A percentile compares a stretch with the other conserved stretches of the same genome.
These are phyloP conservation scores for Philopotamus ludificatus DNA, from an alignment of 1,140 invertebrate species.

Conservation along the genomic window DNA sequence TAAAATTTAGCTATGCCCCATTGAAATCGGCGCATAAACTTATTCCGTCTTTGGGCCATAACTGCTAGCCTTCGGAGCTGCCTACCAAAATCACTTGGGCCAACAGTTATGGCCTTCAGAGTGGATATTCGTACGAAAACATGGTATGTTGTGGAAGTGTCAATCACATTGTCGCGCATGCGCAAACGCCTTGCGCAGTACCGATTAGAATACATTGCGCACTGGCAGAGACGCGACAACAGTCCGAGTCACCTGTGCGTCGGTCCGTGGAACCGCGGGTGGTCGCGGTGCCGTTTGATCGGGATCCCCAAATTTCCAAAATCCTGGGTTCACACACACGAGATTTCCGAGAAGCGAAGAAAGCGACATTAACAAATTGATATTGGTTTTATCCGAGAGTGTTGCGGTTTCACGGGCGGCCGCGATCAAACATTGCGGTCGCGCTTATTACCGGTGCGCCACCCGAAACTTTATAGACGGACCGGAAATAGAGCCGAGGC, in stretches of 20 bases:
- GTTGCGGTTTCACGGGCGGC: neutral
- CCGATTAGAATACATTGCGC: no score
- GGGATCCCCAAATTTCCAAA: neutral
- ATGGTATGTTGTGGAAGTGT: no score
- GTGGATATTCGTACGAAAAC: no score
- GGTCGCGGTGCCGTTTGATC: neutral
- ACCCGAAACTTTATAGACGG: neutral
- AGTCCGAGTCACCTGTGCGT: neutral
- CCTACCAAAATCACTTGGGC: no score
- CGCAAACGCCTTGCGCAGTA: no score
- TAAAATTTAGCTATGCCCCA: no score
- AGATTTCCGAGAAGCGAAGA: neutral
- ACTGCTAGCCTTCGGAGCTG: no score
- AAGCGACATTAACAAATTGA: constrained; percentile 16
- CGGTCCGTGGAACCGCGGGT: neutral
- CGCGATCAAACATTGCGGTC: constrained; percentile 14
- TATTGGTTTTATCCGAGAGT: constrained; percentile 1
- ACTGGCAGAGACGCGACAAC: no score
- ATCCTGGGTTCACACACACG: neutral
- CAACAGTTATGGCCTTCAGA: no score
- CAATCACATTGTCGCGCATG: no score
- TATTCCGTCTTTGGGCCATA: no score
- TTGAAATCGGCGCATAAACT: no score
- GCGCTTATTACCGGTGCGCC: neutral
- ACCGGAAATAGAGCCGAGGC: constrained; percentile 6